Base-by-base conservation (phyloP, 2,888 invertebrate genomes). In the Drosophila kambysellisi region DNA sequence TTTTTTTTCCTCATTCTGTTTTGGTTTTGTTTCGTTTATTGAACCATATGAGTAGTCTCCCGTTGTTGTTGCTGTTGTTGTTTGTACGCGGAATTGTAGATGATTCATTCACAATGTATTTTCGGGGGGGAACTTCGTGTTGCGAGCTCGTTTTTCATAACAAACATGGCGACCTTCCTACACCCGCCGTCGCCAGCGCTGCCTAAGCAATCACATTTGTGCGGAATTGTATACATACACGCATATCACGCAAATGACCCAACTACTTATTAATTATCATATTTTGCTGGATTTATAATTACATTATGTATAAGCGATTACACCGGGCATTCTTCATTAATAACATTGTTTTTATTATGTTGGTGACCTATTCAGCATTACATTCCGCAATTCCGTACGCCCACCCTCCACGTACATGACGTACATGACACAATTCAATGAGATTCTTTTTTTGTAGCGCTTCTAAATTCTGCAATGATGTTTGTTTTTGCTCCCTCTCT, bases 21-120 rank as follows among this genome's bases (percentile, higher is more conserved):
- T 83, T 80, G 81, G 52, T 60, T 83, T 82, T 73, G 76, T 79
- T 77, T 88, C 88, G 88, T 88, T 84, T 84, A 88, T 84, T 85
- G 80, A 84, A 82, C 88, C 90, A 83, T 39, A 80, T 83, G 67
- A 76, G 53, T 65, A 72, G 56, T 63, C 68, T 52, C 60, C 63
- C 66, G 73, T 61, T 61, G 57, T 68, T 70, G 58, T 64, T 71
- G 63, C 62, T 60, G 9, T 65, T 60, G 9, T 48, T 62, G 66
- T 64, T 70, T 70, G 75, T 81, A 89, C 84, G 84, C 75, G 84
- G 86, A 90, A 83, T 89, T 79, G 82, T 73, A 58, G 70, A 81
- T 84, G 90, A 87, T 77, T 89, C 86, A 87, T 59, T 70, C 66
- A 64, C 39, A 58, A 54, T 78, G 50, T 61, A 59, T 62, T 62